Conservation (phyloP, 1,140 invertebrate genomes). For the Diprion similis region DNA sequence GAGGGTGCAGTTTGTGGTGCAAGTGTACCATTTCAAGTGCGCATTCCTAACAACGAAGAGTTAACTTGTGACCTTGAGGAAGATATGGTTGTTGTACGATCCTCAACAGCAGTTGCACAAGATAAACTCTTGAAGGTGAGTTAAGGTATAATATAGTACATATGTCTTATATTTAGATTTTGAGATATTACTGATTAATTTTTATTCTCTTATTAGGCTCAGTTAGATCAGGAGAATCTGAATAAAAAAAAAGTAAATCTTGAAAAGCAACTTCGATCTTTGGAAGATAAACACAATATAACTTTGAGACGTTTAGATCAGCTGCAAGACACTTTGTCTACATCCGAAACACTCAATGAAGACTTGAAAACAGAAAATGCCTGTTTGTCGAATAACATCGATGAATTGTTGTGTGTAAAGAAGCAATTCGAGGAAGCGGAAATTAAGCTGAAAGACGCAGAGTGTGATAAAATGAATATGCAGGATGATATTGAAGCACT, state of each 20-base stretch:
- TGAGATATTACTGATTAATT: neutral
- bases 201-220: neutral
- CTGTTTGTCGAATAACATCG: neutral
- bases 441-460: neutral
- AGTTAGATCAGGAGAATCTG: neutral
- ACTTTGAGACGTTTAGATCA: neutral
- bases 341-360: neutral
- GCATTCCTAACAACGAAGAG: constrained; percentile 1
- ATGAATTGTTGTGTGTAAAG: neutral
- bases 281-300: neutral
- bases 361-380: neutral
- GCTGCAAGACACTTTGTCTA: neutral
- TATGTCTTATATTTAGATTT: neutral
- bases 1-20: constrained; percentile 18
- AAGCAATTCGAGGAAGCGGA: neutral
- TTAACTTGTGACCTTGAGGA: neutral
- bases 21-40: constrained; percentile 17
- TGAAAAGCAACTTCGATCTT: constrained; percentile 2
- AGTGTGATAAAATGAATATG: neutral
- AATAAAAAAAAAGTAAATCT: neutral
- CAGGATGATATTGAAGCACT: neutral
- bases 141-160: neutral
- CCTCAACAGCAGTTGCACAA: neutral
- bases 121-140: neutral
- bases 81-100: constrained; percentile 1